Base-by-base conservation (phyloP, 2,888 invertebrate species). In the Crematogaster levior region DNA sequence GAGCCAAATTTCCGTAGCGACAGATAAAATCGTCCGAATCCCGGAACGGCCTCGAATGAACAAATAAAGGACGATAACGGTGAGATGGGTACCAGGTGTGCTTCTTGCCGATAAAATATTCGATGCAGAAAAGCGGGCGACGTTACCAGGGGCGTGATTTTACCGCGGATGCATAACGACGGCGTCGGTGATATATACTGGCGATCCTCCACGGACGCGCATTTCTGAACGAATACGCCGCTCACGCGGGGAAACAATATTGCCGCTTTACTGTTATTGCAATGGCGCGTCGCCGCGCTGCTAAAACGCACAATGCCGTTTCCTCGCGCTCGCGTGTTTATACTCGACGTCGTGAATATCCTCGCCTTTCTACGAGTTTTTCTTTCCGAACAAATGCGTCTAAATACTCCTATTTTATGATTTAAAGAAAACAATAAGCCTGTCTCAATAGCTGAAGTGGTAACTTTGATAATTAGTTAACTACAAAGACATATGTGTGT, bases 261-360 rank as follows among this genome's bases (percentile, higher is more conserved):
- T 84, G 83, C 85, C 81, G 82, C 84, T 90, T 86, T 86, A 89
- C 75, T 85, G 87, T 90, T 90, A 90, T 87, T 89, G 84, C 87
- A 56, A 75, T 68, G 72, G 79, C 61, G 58, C 60, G 56, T 51
- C 46, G 79, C 60, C 21, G 63, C 24, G 46, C 12, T 24, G 48
- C 63, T 74, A 68, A 77, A 84, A 48, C 70, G 65, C 82, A 81
- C 56, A 70, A 86, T 82, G 68, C 75, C 61, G 34, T n/a, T 65
- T 53, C 63, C 73, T 72, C 53, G 51, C 56, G 24, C 24, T 24
- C 63, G 34, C 56, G 77, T 40, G 27, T 77, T 77, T 77, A 21
- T 53, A 40, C 51, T 34, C 61, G 30, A 9, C 27, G n/a, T 66
- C 66, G 21, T 53, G 51, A 66, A 53, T 75, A n/a, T n/a, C n/a